Evolutionary conservation across 1,140 invertebrate species (phyloP).

Genomic region (Brachionus manjavacas): DNA sequence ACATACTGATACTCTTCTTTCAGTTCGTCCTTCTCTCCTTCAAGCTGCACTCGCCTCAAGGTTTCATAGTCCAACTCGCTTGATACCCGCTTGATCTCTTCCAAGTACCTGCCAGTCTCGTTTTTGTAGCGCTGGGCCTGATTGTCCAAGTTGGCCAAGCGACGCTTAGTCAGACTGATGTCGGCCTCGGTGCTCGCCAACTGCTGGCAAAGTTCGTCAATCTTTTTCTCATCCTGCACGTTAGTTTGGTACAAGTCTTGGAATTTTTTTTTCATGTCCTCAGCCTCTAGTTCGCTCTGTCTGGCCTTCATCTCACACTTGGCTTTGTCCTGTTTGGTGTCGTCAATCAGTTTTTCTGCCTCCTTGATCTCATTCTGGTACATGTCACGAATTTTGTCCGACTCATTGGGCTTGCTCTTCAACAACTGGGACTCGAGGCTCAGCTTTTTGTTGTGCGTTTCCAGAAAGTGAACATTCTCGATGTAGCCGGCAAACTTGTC

Average conservation of each 20-base stretch:
- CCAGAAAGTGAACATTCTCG: constrained; percentile 60
- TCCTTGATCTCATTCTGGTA: constrained; percentile 49
- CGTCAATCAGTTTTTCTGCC: constrained; percentile 44
- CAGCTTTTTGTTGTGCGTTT: constrained; percentile 59
- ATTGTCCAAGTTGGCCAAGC: constrained; percentile 58
- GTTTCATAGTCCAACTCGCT: constrained; percentile 44
- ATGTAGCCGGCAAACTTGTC: constrained; percentile 60
- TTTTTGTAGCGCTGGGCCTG: constrained; percentile 56
- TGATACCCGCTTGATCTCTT: constrained; percentile 56
- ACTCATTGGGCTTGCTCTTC: constrained; percentile 51
- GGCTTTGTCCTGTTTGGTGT: constrained; percentile 44
- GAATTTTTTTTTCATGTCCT: background rate
- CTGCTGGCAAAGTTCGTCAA: constrained; percentile 57
- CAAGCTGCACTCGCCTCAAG: background rate
- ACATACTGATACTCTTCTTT: constrained; percentile 15
- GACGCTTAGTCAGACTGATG: constrained; percentile 58
- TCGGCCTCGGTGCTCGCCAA: constrained; percentile 60
- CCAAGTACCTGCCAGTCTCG: constrained; percentile 55
- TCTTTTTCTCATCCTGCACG: constrained; percentile 54
- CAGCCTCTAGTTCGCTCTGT: background rate
- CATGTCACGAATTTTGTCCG: constrained; percentile 51
- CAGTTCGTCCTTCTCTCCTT: background rate
- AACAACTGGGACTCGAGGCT: constrained; percentile 57
- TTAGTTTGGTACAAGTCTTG: constrained; percentile 56
- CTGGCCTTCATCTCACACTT: constrained; percentile 25